These are phyloP conservation scores for Parascotia fuliginaria DNA, from an alignment of 2,888 invertebrate species.

Conservation along the genomic window DNA sequence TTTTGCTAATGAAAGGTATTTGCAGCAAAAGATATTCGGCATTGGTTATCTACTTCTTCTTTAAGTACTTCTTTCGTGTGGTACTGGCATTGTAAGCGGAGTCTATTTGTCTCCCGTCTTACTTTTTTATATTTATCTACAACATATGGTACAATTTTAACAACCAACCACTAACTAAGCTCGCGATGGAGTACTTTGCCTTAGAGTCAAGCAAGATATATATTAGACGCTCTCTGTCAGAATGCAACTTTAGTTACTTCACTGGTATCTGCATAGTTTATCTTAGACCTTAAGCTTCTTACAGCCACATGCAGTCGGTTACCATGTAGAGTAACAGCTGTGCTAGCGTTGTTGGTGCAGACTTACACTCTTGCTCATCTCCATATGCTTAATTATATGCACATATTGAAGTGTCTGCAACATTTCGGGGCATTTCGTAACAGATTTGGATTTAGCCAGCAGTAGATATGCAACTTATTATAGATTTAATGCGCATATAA, in stretches of 20 bases:
- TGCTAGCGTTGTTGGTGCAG: constrained; percentile 20
- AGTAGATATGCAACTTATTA: too few relatives aligned
- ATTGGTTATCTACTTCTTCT: too few relatives aligned
- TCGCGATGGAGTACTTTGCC: background rate
- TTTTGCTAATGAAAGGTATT: too few relatives aligned
- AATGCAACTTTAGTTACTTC: background rate
- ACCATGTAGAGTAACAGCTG: constrained; percentile 30
- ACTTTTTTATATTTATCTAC: too few relatives aligned
- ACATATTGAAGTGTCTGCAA: background rate
- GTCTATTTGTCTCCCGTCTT: too few relatives aligned
- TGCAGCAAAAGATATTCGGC: too few relatives aligned
- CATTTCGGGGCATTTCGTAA: background rate
- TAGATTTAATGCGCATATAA: too few relatives aligned
- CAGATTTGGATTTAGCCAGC: background rate
- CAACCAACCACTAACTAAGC: background rate
- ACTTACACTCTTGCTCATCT: constrained; percentile 15
- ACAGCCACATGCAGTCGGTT: constrained; percentile 23
- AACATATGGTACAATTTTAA: too few relatives aligned
- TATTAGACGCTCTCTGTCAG: background rate
- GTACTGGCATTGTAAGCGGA: too few relatives aligned
- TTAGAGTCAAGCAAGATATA: background rate
- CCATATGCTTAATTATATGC: background rate
- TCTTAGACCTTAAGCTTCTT: constrained; percentile 37
- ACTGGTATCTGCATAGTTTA: constrained; percentile 21
- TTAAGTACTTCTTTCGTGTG: too few relatives aligned